phyloP scores from a whole-genome alignment of 1,140 invertebrate genomes.

The Coptotermes formosanus region DNA sequence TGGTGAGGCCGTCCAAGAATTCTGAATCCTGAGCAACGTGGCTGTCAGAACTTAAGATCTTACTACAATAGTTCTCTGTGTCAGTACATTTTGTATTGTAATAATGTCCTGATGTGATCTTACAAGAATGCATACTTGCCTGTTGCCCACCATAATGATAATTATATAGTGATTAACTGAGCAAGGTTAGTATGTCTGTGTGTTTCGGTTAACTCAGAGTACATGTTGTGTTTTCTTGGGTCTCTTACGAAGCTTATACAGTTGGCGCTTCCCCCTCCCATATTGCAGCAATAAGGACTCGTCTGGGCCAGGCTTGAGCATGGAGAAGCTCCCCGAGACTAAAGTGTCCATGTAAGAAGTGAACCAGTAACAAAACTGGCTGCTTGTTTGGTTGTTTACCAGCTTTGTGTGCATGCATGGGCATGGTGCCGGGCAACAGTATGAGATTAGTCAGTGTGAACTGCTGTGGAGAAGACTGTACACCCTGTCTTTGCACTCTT shows the following conservation, averaged over 20 bases:
- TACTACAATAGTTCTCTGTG: too few species aligned
- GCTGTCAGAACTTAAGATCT: too few species aligned
- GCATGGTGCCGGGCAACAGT: neutral
- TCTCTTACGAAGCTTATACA: constrained; percentile 73
- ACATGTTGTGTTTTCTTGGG: constrained; percentile 1
- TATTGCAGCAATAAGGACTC: constrained; percentile 71
- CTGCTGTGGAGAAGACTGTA: too few species aligned
- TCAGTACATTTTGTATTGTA: too few species aligned
- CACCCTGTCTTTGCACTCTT: too few species aligned
- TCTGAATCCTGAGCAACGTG: too few species aligned
- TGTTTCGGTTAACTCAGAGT: neutral
- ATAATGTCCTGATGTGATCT: too few species aligned
- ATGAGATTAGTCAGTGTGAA: neutral
- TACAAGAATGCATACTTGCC: too few species aligned
- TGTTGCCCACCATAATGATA: too few species aligned
- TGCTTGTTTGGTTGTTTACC: neutral
- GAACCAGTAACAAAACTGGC: neutral
- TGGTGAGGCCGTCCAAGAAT: too few species aligned
- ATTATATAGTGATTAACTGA: neutral
- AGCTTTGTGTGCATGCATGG: neutral
- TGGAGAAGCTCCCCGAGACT: constrained; percentile 2
- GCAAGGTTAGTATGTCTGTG: neutral
- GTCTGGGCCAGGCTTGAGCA: neutral
- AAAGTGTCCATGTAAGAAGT: constrained; percentile 5
- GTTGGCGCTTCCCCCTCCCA: constrained; percentile 89